These are phyloP conservation scores for Neolamprologus tretocephalus DNA, from an alignment of 2,113 vertebrate species.

Conservation along the genomic window DNA sequence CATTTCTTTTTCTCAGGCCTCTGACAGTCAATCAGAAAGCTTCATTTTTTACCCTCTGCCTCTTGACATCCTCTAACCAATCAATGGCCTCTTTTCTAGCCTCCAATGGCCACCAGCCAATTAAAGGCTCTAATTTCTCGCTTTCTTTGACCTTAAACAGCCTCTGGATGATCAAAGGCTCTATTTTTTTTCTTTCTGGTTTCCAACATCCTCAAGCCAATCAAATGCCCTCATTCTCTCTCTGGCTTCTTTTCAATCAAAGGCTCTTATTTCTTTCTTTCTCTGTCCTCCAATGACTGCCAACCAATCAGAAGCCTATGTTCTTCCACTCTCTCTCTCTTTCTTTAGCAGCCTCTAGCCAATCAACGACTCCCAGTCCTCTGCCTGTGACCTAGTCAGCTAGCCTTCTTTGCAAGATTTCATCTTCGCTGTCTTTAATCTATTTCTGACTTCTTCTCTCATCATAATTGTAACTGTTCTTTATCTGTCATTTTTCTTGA, in stretches of 20 bases:
- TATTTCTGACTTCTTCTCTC: background rate
- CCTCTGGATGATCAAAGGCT: background rate
- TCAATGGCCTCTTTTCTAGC: background rate
- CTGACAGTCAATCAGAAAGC: background rate
- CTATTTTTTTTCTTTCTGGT: background rate
- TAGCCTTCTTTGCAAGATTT: background rate
- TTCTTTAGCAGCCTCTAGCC: background rate
- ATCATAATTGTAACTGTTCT: background rate
- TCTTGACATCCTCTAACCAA: background rate
- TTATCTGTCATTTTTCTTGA: background rate
- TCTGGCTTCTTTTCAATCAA: background rate
- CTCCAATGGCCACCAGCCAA: background rate
- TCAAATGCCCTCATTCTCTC: background rate
- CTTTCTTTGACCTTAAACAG: background rate
- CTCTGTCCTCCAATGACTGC: background rate
- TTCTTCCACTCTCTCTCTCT: background rate
- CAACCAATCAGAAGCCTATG: background rate
- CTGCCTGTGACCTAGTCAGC: background rate
- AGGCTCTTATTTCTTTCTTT: background rate
- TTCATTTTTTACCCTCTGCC: background rate
- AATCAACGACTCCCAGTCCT: background rate
- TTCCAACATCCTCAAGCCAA: background rate
- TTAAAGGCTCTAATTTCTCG: background rate
- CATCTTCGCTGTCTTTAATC: background rate
- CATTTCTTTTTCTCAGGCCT: background rate